Base-by-base conservation (phyloP, 2,113 vertebrate genomes). In the Poeciliopsis retropinna region DNA sequence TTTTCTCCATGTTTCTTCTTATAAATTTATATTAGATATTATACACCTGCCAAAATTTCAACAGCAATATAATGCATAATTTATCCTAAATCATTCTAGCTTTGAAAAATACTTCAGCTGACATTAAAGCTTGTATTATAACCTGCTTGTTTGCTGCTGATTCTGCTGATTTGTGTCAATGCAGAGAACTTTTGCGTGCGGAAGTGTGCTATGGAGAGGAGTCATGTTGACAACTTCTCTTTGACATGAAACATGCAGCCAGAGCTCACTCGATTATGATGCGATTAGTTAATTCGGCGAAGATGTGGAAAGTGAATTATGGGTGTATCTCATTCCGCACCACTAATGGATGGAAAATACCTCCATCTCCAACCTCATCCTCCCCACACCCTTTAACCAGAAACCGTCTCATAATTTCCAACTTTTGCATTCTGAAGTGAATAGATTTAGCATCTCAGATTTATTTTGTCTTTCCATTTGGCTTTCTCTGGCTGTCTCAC, bases 341-440 rank as follows among this genome's bases (percentile, higher is more conserved):
- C 83, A 87, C 89, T 93, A 92, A 92, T 92, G 89, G 91, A 92
- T 83, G 89, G 92, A 93, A 93, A 90, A 89, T 91, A 85, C 84
- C 85, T 91, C 81, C 85, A 60, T 73, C 80, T 82, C 82, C 75
- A 5, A 87, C 90, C 85, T 85, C 88, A 78, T 81, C 87, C 83
- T 85, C 79, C 84, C 82, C 81, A 85, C 86, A 84, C 87, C 87
- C 83, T 89, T 83, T 78, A 78, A 88, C 78, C 87, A 73, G 81
- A 87, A 78, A 82, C 81, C 83, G 64, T 72, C 85, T 88, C 87
- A 85, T 82, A 84, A 88, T 88, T 88, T 86, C 85, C 90, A 80
- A 76, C 84, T 86, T 63, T 71, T 76, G 75, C 84, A 69, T 89
- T 89, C 78, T 82, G 70, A 86, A 90, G 82, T 76, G 78, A 91